phyloP scores from a whole-genome alignment of 2,888 invertebrate genomes.

The Amphiduros pacificus region DNA sequence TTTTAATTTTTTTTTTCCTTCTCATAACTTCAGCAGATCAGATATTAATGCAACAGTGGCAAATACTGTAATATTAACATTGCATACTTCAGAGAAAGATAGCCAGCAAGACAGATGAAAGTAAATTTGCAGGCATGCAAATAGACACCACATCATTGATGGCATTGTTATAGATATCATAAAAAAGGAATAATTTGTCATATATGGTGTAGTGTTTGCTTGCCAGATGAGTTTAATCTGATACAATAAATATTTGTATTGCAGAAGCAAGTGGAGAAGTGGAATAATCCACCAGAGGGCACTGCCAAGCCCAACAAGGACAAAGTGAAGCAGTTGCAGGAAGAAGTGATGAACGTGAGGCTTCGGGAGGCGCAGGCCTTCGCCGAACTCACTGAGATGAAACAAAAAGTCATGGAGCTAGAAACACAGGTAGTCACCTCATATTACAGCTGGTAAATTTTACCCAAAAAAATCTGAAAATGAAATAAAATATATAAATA shows the following conservation, averaged over 20 bases:
- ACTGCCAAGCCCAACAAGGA: slow-evolving; percentile 64
- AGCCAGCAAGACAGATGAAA: no score
- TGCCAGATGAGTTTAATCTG: no score
- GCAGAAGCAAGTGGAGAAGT: slow-evolving; percentile 30
- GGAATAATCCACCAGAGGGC: slow-evolving; percentile 70
- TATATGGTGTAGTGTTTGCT: not conserved
- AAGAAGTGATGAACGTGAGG: slow-evolving; percentile 91
- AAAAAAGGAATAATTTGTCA: not conserved
- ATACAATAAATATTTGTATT: no score
- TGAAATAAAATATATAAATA: not conserved
- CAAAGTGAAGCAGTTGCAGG: slow-evolving; percentile 71
- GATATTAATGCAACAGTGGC: no score
- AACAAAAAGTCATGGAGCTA: slow-evolving; percentile 92
- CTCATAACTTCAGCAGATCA: no score
- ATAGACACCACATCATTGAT: no score
- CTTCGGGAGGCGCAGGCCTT: slow-evolving; percentile 91
- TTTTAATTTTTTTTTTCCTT: no score
- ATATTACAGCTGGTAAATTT: no score
- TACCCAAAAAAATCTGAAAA: not conserved
- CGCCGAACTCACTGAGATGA: slow-evolving; percentile 90
- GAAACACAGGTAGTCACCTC: slow-evolving; percentile 90
- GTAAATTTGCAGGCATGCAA: no score
- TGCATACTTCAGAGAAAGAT: no score
- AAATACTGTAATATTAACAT: no score
- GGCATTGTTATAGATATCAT: no score